Base-by-base conservation (phyloP, 2,888 invertebrate genomes). In the Orthosia incerta region DNA sequence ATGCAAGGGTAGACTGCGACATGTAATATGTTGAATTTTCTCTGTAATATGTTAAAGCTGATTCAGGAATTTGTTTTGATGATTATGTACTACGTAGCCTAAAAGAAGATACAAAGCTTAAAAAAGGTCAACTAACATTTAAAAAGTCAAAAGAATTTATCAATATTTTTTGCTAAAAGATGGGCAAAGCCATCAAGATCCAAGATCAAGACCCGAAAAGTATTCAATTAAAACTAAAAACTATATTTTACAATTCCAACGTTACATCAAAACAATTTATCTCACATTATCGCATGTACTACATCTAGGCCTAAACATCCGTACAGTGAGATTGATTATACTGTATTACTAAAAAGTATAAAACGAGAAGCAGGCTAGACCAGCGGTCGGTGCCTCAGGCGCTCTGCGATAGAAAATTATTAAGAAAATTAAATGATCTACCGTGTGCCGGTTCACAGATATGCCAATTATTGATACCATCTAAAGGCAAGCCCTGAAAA, bases 391-490 rank as follows among this genome's bases (percentile, higher is more conserved):
- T 84, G 95, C 96, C 94, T 80, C 82, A 69, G 93, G 96, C 93
- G 74, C 84, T 87, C 89, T 90, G 85, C 94, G 95, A 95, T 95
- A 95, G 95, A 95, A 95, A 95, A 95, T 96, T 95, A 96, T 96
- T 95, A 95, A 95, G 96, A 95, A 95, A 95, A 96, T 95, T 95
- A 95, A 96, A 96, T 95, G 95, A 95, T 95, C 95, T 94, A 94
- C 94, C 90, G 93, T 93, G 89, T 89, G 92, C 93, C 89, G 89
- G 93, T 91, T 91, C 91, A 93, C 91, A 94, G 95, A 95, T 95
- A 95, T 93, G 95, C 95, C 96, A 95, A 96, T 95, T 95, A 96
- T 94, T 95, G 95, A 95, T 95, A 95, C 89, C 86, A 95, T 95
- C 95, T 93, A 88, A 79, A 87, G 84, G 85, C 83, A 89, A 89